Conservation (phyloP, 2,888 invertebrate species). For the Acanthacorydalis orientalis region DNA sequence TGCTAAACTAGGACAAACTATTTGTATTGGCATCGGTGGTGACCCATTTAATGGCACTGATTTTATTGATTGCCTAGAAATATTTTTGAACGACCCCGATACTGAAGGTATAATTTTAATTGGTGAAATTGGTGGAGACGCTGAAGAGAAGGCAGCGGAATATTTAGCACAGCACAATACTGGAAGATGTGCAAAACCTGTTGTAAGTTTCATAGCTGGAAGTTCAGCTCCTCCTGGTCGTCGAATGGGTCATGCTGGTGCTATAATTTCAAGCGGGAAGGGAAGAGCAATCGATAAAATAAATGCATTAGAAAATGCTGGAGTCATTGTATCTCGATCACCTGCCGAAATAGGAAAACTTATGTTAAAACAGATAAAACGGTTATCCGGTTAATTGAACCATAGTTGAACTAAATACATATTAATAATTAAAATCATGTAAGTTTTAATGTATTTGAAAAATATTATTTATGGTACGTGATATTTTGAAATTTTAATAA, state of each 20-base stretch:
- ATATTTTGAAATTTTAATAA: no score
- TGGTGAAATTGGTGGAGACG: conserved; percentile 95
- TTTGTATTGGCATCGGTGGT: conserved; percentile 94
- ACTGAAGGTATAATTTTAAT: conserved; percentile 91
- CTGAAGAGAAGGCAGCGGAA: conserved; percentile 89
- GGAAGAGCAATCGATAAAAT: conserved; percentile 94
- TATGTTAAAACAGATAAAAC: conserved; percentile 67
- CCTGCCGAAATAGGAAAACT: conserved; percentile 83
- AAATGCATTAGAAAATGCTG: conserved; percentile 72
- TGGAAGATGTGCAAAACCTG: conserved; percentile 78
- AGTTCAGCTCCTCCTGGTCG: conserved; percentile 92
- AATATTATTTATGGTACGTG: no score
- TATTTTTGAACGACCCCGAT: conserved; percentile 78
- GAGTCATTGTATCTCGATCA: conserved; percentile 77
- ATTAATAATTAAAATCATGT: no score
- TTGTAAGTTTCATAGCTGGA: conserved; percentile 96
- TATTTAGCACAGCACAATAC: conserved; percentile 61
- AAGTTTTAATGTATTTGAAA: no score
- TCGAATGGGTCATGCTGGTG: conserved; percentile 98
- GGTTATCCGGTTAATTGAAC: conserved; percentile 23
- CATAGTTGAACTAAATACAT: no score
- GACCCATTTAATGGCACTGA: conserved; percentile 98
- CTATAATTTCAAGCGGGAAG: conserved; percentile 95
- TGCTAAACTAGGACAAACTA: conserved; percentile 75
- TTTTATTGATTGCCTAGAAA: conserved; percentile 91